phyloP scores from a whole-genome alignment of 2,113 vertebrate species.

The Terrapene triunguis region DNA sequence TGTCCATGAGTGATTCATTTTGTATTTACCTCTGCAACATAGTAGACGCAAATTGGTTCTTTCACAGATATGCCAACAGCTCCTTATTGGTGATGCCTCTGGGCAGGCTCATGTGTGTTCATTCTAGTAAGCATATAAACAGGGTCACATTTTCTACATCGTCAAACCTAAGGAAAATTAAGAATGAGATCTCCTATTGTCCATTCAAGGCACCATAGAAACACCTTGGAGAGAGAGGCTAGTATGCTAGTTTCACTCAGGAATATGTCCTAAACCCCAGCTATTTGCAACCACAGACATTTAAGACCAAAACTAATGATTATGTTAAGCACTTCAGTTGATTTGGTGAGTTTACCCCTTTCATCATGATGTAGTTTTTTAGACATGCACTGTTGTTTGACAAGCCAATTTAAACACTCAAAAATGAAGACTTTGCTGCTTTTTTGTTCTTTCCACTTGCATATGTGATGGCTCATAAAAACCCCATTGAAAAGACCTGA shows the following conservation, averaged over 20 bases:
- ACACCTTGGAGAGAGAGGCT: neutral
- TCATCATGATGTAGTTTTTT: neutral
- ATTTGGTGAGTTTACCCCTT: rapidly evolving
- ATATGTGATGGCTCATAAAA: neutral
- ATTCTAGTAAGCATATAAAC: neutral
- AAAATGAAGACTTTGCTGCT: neutral
- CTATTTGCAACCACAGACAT: neutral
- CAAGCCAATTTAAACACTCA: neutral
- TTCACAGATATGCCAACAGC: neutral
- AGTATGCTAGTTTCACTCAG: rapidly evolving
- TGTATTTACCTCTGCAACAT: neutral
- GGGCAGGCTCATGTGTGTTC: rapidly evolving
- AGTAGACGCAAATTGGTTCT: neutral
- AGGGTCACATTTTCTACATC: rapidly evolving
- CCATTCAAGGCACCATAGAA: rapidly evolving
- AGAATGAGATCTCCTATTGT: neutral
- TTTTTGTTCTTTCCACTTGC: neutral
- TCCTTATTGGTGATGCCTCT: neutral
- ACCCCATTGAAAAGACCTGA: neutral
- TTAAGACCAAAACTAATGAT: neutral
- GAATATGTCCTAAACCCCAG: neutral
- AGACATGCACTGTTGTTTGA: neutral
- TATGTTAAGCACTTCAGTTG: neutral
- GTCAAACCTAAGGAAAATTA: rapidly evolving
- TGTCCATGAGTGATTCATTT: neutral